Evolutionary conservation across 2,797 vertebrate genomes (phyloP).

Genomic region (Lagorchestes hirsutus): DNA sequence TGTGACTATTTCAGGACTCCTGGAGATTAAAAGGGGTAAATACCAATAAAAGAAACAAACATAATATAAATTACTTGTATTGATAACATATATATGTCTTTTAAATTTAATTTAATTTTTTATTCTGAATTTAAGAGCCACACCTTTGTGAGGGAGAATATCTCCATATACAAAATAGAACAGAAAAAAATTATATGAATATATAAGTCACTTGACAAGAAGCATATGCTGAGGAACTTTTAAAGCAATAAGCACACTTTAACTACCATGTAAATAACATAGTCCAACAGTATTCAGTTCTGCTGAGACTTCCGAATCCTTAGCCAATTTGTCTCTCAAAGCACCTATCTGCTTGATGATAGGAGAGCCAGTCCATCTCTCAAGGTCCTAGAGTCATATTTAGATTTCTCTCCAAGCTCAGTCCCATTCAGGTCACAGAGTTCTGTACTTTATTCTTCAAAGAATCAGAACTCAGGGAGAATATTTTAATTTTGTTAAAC

Average conservation of each 20-base stretch:
- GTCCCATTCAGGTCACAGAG: background rate
- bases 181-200: background rate
- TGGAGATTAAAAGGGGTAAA: background rate
- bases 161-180: background rate
- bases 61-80: background rate
- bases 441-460: background rate
- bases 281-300: background rate
- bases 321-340: background rate
- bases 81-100: background rate
- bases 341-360: background rate
- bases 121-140: background rate
- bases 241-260: background rate
- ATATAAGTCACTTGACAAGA: background rate
- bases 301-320: background rate
- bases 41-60: background rate
- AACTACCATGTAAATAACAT: background rate
- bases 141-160: background rate
- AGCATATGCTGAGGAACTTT: background rate
- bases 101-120: background rate
- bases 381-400: background rate
- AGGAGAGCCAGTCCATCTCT: background rate
- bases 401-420: background rate
- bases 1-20: background rate
- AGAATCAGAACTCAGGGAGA: background rate
- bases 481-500: background rate